These are phyloP conservation scores for Epinephelus moara DNA, from an alignment of 2,113 vertebrate species.

Conservation along the genomic window DNA sequence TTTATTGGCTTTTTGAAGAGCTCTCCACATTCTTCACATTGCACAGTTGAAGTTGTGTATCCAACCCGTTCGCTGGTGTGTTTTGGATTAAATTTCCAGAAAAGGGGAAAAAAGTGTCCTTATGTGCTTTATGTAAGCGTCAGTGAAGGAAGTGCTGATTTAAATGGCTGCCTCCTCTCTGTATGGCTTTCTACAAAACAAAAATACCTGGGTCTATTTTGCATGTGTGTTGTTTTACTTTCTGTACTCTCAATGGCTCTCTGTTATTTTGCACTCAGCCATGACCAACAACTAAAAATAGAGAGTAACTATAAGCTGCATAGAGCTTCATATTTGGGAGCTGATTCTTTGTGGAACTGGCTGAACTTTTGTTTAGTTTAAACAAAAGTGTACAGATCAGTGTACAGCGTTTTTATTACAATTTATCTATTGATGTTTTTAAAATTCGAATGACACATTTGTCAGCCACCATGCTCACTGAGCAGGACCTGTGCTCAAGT, in stretches of 20 bases:
- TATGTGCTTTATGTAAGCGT: background rate
- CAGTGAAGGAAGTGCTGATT: conserved; percentile 15
- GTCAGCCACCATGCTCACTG: conserved; percentile 4
- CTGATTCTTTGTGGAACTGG: background rate
- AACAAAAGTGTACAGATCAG: no score
- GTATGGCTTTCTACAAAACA: background rate
- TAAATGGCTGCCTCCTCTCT: background rate
- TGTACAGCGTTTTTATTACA: background rate
- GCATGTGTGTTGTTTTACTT: background rate
- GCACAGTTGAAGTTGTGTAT: conserved; percentile 39
- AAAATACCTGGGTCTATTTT: background rate
- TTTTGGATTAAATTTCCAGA: conserved; percentile 44
- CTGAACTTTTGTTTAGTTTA: background rate
- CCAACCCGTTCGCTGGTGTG: background rate
- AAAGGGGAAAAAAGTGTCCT: conserved; percentile 2
- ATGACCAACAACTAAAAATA: background rate
- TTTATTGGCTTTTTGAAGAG: conserved; percentile 60
- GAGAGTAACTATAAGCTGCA: background rate
- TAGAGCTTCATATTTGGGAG: background rate
- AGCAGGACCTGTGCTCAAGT: background rate
- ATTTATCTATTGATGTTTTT: background rate
- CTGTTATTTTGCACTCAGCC: background rate
- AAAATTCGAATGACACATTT: background rate
- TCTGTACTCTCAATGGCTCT: background rate
- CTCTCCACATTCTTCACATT: conserved; percentile 62